Evolutionary conservation across 2,113 vertebrate genomes (phyloP).

Genomic region (Puntigrus tetrazona): DNA sequence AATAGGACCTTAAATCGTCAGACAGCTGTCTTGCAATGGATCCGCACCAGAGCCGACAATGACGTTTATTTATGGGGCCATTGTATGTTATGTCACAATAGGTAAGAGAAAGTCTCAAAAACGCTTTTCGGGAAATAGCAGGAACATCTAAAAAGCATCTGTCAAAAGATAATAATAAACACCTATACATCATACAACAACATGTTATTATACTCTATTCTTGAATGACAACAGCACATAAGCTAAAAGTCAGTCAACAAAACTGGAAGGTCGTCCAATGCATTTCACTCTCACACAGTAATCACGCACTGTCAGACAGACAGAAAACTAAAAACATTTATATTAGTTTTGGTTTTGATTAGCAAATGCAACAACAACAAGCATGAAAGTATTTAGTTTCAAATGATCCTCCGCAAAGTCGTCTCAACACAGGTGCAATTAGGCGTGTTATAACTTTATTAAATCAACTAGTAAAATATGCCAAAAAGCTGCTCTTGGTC

Average conservation of each 20-base stretch:
- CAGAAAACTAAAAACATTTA: not conserved
- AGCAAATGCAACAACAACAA: not conserved
- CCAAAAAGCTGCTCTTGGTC: slow-evolving; percentile 17
- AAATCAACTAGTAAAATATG: not conserved
- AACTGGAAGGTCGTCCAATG: not conserved
- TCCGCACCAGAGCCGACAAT: not conserved
- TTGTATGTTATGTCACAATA: not conserved
- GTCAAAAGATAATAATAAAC: no score
- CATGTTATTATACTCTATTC: no score
- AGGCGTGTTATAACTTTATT: slow-evolving; percentile 4
- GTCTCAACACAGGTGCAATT: no score
- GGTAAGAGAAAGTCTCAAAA: not conserved
- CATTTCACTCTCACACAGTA: not conserved
- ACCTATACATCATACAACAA: no score
- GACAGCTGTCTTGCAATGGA: not conserved
- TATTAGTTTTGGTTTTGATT: not conserved
- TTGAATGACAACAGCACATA: no score
- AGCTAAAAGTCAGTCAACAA: not conserved
- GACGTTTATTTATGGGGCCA: not conserved
- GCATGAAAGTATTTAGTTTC: no score
- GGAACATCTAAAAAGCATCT: not conserved
- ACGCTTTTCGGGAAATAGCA: not conserved
- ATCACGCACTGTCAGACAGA: not conserved
- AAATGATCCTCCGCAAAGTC: no score
- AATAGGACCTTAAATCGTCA: not conserved